Evolutionary conservation across 2,113 vertebrate species (phyloP).

Genomic region (Tinamus guttatus): DNA sequence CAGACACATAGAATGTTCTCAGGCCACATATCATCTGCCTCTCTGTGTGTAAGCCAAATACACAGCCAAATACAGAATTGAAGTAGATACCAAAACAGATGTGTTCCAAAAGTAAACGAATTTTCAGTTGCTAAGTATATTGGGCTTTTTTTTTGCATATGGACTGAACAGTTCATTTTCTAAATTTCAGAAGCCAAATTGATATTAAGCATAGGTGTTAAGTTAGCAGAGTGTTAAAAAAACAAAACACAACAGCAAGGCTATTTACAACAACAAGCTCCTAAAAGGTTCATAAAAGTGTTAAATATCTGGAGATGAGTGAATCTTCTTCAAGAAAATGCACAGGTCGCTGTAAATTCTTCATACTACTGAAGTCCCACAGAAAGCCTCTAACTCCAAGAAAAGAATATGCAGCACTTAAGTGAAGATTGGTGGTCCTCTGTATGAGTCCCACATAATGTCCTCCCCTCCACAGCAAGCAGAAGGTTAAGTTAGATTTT

Average conservation of each 20-base stretch:
- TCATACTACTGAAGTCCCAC: not conserved
- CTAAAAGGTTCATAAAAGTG: not conserved
- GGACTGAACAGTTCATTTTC: not conserved
- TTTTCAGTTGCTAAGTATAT: not conserved
- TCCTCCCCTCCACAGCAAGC: not conserved
- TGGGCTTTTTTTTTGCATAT: not conserved
- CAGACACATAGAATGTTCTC: slow-evolving; percentile 31
- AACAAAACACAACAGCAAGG: not conserved
- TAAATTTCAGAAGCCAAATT: not conserved
- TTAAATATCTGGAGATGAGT: not conserved
- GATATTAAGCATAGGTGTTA: not conserved
- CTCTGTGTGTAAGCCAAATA: slow-evolving; percentile 37
- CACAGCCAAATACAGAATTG: slow-evolving; percentile 19
- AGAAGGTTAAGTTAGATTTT: not conserved
- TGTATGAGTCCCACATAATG: not conserved
- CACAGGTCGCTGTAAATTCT: not conserved
- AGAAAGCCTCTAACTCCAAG: not conserved
- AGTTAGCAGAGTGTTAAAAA: not conserved
- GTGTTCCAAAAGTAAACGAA: not conserved
- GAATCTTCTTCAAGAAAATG: not conserved
- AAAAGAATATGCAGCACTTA: not conserved
- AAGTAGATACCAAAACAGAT: not conserved
- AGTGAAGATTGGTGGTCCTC: not conserved
- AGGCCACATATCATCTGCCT: slow-evolving; percentile 57
- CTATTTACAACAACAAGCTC: not conserved